Conservation (phyloP, 2,797 vertebrate genomes). For the Ibycter americanus region DNA sequence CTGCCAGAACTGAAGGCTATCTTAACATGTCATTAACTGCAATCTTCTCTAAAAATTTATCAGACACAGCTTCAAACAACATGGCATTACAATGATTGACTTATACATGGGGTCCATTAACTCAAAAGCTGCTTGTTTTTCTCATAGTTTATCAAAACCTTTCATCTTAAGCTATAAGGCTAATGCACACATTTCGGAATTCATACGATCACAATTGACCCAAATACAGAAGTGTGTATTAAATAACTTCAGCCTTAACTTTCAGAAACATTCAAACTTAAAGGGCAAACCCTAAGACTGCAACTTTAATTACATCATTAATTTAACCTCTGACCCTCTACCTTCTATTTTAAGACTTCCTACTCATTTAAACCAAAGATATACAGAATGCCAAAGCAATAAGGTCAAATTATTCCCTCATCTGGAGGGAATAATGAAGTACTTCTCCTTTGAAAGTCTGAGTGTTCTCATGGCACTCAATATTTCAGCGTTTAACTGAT, state of each 20-base stretch:
- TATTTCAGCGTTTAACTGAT: not conserved
- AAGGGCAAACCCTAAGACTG: not conserved
- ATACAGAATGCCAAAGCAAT: not conserved
- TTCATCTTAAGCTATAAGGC: slow-evolving; percentile 4
- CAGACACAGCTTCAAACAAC: not conserved
- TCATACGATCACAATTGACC: not conserved
- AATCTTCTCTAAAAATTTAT: slow-evolving; percentile 9
- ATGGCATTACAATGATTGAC: not conserved
- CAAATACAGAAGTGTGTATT: slow-evolving; percentile 2
- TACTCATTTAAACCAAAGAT: not conserved
- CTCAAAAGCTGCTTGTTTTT: not conserved
- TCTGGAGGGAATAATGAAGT: not conserved
- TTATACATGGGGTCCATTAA: not conserved
- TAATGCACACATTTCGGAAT: slow-evolving; percentile 12
- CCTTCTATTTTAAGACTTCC: slow-evolving; percentile 3
- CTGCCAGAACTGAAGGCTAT: slow-evolving; percentile 11
- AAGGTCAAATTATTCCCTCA: slow-evolving; percentile 19
- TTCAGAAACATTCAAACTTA: slow-evolving; percentile 13
- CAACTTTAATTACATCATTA: not conserved
- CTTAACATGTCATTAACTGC: not conserved
- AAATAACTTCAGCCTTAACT: not conserved
- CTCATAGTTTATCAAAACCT: not conserved
- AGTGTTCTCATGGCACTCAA: not conserved
- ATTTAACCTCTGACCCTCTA: not conserved
- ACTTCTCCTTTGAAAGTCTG: slow-evolving; percentile 12